Base-by-base conservation (phyloP, 2,797 vertebrate species). In the Limosa lapponica region DNA sequence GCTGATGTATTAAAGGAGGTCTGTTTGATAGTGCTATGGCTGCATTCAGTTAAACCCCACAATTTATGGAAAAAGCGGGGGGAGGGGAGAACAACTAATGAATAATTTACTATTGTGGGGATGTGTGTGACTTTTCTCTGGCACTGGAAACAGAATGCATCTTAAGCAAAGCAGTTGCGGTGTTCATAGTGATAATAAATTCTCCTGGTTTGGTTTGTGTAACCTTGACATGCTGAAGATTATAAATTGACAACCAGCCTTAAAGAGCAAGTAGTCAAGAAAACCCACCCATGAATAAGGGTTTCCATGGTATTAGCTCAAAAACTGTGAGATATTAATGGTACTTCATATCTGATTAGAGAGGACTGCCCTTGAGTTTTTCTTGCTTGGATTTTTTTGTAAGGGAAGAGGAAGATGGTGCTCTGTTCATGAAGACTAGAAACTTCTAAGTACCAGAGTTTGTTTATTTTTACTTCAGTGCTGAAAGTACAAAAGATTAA, bases 271-370 rank as follows among this genome's bases (percentile, higher is more conserved):
- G 8, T 34, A 49, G 16, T 46, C 6, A n/a, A 49, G 58, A 87
- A 1, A 46, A 11, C 4, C 12, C 6, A 4, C 4, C 18, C 28
- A 9, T 9, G 19, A 57, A 58, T 57, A 44, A 62, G 4, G 4
- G 13, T 57, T 6, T 72, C 16, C 10, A 5, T 24, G 6, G 10
- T 14, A 54, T n/a, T 54, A 66, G 10, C 34, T 86, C 23, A 58
- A 73, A 90, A 77, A 8, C 15, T 20, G 16, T 57, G 57, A 12
- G 2, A 10, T 52, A 16, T 7, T 25, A 39, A 67, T 34, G 8
- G 17, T 64, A 41, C 5, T 61, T 72, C 24, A 8, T 34, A 37
- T 54, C 13, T 85, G 46, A 37, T 73, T 82, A 19, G 27, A 73
- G 25, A 14, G 70, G 15, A 39, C 30, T 22, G 7, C 16, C 74